Evolutionary conservation across 2,113 vertebrate genomes (phyloP), one percentile per base, ranked within the genome.

Genomic region (Elephantulus edwardii): DNA sequence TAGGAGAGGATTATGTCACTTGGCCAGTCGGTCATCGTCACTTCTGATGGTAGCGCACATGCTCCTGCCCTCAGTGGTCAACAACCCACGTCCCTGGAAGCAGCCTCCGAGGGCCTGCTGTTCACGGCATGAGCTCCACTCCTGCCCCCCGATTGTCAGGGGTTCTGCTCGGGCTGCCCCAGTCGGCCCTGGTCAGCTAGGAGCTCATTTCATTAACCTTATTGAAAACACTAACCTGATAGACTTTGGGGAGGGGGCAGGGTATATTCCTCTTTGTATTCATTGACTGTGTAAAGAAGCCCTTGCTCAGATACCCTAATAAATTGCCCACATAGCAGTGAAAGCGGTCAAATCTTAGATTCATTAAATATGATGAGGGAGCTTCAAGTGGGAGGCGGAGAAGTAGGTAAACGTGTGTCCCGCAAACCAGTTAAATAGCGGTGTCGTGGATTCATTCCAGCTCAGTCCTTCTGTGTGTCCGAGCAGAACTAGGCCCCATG

Each of bases 221-320:
- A 16, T 62, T 86, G 85, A 66, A 90, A 78, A 91, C 74, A 60
- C 38, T 76, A 95, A 94, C 83, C 35, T 24, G 87, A 64, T 91
- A 80, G 60, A 95, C 93, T 96, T 97, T 97, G 48, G 56, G 26
- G 20, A 14, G 62, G n/a, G 33, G 62, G 12, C 96, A 94, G 97
- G n/a, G 94, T 56, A 56, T 56, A 22, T n/a, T 96, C 95, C 97
- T 97, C 94, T 84, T 91, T 68, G 81, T 96, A 96, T 96, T 95
- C 96, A 97, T 95, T 95, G 95, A 46, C 94, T 42, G 26, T 94
- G 91, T 90, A 74, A 84, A 19, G 66, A 20, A 38, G n/a, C 68
- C 92, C 75, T 84, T 94, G 91, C 86, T 88, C 95, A 89, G 78
- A 90, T 96, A 96, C 96, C 85, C 89, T 60, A 95, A 87, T 92